Base-by-base conservation (phyloP, 2,797 vertebrate species). In the Meriones psammophilus region DNA sequence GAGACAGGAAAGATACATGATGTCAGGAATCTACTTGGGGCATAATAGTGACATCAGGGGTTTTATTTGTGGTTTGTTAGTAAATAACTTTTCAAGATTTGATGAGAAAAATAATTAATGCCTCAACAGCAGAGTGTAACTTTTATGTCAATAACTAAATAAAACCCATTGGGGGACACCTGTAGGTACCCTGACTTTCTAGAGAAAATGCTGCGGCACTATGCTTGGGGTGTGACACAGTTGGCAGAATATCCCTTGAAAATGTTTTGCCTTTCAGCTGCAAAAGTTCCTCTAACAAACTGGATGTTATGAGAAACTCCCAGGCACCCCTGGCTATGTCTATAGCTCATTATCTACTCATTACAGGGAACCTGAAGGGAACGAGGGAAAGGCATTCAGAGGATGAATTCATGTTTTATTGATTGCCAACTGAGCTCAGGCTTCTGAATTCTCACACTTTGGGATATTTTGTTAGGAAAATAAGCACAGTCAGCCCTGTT, bases 301-400 rank as follows among this genome's bases (percentile, higher is more conserved):
- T 81, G 60, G 73, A 90, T 97, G 94, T 96, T 78, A 97, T 54
- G 95, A 96, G 68, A 46, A 92, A 87, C 64, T 92, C 58, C 95
- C 91, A 66, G 84, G 73, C 76, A 81, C 62, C 93, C 93, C 88
- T 88, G 96, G 66, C 46, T 95, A 62, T 88, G 71, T 97, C 94
- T 91, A 88, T 90, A 95, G 94, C 94, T 97, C 97, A 98, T 97
- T 97, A 97, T 97, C 95, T 97, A 92, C 96, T 97, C 95, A 96
- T 98, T 97, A 97, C 83, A 96, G 93, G 79, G 50, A 96, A 96
- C 93, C 96, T 97, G 90, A 97, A 56, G 39, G 92, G 42, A 92
- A 77, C 36, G 56, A 94, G 77, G 97, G 88, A 94, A 97, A 95
- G 71, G 20, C 7, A 39, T 79, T 83, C n/a, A 3, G 85, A 98